Conservation (phyloP, 2,113 vertebrate genomes). For the Hipposideros armiger region DNA sequence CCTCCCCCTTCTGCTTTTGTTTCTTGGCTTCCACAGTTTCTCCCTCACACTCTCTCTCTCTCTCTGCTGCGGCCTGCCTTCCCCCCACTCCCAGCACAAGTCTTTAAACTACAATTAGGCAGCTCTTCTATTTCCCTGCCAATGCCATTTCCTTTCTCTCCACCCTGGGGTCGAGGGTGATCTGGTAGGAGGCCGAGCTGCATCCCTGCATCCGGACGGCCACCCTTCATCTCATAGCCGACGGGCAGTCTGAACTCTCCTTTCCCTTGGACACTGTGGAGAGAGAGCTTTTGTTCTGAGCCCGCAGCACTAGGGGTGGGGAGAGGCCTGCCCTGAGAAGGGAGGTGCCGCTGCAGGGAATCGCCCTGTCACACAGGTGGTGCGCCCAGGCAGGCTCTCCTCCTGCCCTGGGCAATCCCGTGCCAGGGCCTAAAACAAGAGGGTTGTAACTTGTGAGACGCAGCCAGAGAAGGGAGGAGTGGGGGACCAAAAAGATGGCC, state of each 20-base stretch:
- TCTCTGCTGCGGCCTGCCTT: background rate
- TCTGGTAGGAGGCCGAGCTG: background rate
- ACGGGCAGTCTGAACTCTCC: background rate
- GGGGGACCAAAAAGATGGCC: background rate
- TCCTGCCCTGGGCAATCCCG: background rate
- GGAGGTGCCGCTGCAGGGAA: background rate
- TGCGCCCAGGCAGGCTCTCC: too few species aligned
- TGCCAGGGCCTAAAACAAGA: background rate
- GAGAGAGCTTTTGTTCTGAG: conserved; percentile 32
- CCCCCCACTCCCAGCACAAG: background rate
- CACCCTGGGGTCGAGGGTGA: background rate
- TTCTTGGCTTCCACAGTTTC: conserved; percentile 53
- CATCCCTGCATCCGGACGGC: background rate
- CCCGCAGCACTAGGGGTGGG: background rate
- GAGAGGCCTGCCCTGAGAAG: background rate
- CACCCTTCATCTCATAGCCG: background rate
- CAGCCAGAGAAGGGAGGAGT: background rate
- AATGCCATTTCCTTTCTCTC: background rate
- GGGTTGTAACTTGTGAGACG: background rate
- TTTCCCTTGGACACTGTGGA: background rate
- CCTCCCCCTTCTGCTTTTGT: conserved; percentile 62
- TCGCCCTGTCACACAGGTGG: background rate
- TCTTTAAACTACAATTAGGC: background rate
- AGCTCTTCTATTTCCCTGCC: background rate
- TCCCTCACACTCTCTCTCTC: background rate